Base-by-base conservation (phyloP, 1,140 invertebrate genomes). In the Bombyx mori region DNA sequence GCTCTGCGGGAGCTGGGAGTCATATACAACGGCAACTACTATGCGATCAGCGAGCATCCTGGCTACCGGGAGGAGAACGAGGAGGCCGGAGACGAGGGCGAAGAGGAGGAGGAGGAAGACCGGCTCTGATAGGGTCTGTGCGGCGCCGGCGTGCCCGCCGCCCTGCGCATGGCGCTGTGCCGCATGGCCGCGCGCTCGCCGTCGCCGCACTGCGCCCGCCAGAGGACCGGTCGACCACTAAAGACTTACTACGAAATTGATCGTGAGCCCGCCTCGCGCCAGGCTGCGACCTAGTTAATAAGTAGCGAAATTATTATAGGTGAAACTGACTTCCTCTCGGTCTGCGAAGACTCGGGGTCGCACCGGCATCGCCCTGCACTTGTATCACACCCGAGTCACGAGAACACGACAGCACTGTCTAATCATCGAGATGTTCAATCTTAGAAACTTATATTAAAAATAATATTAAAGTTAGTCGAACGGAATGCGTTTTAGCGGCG, bases 1-100 rank as follows among this genome's bases (percentile, higher is more conserved):
- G 94, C 95, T 64, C 86, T 97, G 60, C 90, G 95, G 52, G 96
- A 98, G 86, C 90, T 97, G 51, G 96, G 96, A 48, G 94, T 98
- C 56, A 95, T 98, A 74, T 98, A 98, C 86, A 97, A 97, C 89
- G 96, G 96, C 46, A 97, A 96, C 86, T 98, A 97, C 88, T 97
- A 98, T 86, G 95, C 95, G 57, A 97, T 98, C 71, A 96, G 95
- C 67, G 96, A 98, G 86, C 96, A 97, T 88, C 96, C 96, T 44
- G 95, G 94, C 35, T 97, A 97, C 83, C 94, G 94, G 82, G 94
- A 96, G 77, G 94, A 95, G 82, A 93, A 93, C 70, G 94, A 95
- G 77, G 94, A 94, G 73, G 93, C 92, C 71, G 91, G 91, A 57
- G 94, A 95, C 79, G 94, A 94, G 81, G 92, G 91, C 49, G 93